Evolutionary conservation across 2,797 vertebrate genomes (phyloP), one percentile per base, ranked within the genome.

Genomic region (Meriones psammophilus): DNA sequence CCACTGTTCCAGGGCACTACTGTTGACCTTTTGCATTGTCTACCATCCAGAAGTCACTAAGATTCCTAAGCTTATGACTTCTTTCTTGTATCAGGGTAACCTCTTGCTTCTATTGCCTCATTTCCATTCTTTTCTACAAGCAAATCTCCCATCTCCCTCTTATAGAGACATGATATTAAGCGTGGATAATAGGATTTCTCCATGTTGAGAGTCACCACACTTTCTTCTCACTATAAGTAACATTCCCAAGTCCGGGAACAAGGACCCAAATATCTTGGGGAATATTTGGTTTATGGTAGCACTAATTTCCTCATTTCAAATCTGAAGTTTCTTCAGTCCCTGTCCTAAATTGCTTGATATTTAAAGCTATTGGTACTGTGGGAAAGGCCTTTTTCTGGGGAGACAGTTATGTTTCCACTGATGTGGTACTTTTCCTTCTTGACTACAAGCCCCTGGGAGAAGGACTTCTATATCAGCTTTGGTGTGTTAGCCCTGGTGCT

Each of bases 231-330:
- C 42, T 73, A 3, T 81, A 89, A 64, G 14, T 87, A 77, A 84
- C 28, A 92, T 58, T 80, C 62, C 10, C 95, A 68, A 15, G 76
- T 94, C 46, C 30, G 91, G 76, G 87, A 81, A 73, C 78, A 81
- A 81, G 76, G 58, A 81, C n/a, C 20, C 71, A 33, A 9, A 1
- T 54, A 77, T 58, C 62, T 91, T 79, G 60, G 26, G 73, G 26
- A 39, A 13, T 81, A 42, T 77, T 85, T 26, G 77, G 39, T 10
- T 50, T 73, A 85, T 5, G 20, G 73, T 13, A 94, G 68, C 26
- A 83, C 1, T 84, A 54, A 77, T 81, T 64, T 84, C 20, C 54
- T 71, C 60, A 73, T 92, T 95, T 96, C 58, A 96, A 88, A 81
- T 62, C 26, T 8, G 74, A 0, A 85, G 54, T 93, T 76, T 68